Base-by-base conservation (phyloP, 2,113 vertebrate genomes). In the Eupsittula cactorum region DNA sequence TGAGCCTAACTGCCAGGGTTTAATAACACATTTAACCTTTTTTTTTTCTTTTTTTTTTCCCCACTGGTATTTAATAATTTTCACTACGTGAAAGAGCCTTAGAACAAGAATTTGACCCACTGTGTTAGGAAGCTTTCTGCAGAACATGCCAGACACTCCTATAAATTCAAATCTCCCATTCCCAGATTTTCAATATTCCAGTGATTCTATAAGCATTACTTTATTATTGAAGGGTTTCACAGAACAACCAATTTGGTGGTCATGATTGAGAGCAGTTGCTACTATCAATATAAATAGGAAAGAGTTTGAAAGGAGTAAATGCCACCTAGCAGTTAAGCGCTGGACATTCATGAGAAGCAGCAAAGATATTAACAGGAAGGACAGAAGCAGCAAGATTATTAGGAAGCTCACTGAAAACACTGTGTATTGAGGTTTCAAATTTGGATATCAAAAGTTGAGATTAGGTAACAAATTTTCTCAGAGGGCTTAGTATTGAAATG, bases 1-100 rank as follows among this genome's bases (percentile, higher is more conserved):
- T 39, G 62, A 57, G 5, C 5, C 57, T 67, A 42, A 41, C 31
- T 47, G 10, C 0, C 0, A 29, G 29, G 21, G 6, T 64, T 69
- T 10, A 74, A 27, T 59, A 57, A 44, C 4, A 31, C 2, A 28
- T 65, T 80, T 35, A 69, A 57, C 7, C 5, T 3, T 70, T 88
- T 91, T 74, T 74, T 88, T 3, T 63, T 18, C 2, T 17, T 86
- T 89, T 3, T 74, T 88, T 19, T 46, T 46, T 86, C 70, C 11
- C 8, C 12, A 49, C 7, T 67, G 20, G 19, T 78, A 62, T 62
- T 33, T 81, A 74, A 62, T 23, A 35, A 6, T 41, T 79, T 84
- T 71, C 13, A 59, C 28, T 53, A 7, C 8, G 8, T 47, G 24
- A 52, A 84, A 75, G 9, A n/a, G 3, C 13, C 6, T 42, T 82